Base-by-base conservation (phyloP, 1,140 invertebrate species). In the Sinella curviseta region DNA sequence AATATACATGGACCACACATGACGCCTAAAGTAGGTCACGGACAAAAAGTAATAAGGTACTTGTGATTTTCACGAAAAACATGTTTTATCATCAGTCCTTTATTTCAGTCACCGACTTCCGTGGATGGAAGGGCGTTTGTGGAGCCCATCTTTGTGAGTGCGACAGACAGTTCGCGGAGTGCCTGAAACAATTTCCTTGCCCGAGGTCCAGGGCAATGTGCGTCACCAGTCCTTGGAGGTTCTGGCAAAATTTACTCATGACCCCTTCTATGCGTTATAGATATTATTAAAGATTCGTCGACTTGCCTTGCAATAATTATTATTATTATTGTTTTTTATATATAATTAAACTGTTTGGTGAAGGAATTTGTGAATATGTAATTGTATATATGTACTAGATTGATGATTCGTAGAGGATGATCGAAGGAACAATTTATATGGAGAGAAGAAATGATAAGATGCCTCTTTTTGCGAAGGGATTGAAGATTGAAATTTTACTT, bases 101-200 rank as follows among this genome's bases (percentile, higher is more conserved):
- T 83, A 28, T 74, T 85, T 4, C 79, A 91, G 92, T 92, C 12
- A 85, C 92, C 20, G 91, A 92, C 81, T 91, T 93, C 84, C 89
- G 91, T 80, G 89, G 89, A 85, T 90, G 90, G 86, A 90, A 91
- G 76, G 89, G 90, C 26, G 86, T 89, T 1, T 97, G 94, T 85
- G 91, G 94, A 0, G 90, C 92, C 33, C 89, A 92, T 28, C 88
- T 96, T 1, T 97, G 95, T 85, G 93, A 96, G 86, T 97, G 95
- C 85, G 95, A 96, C 85, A 87, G 93, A 77, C 87, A 90, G 35
- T 90, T 97, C 80, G 92, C 94, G 0, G 90, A 93, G 85, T 97
- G 95, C 85, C 87, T 96, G 0, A 88, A 90, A 73, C 87, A 89
- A 74, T 94, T 91, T 86, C 90, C 90, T 0, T 97, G 95, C 86